Evolutionary conservation across 2,797 vertebrate genomes (phyloP).

Genomic region (Hydrolagus colliei): DNA sequence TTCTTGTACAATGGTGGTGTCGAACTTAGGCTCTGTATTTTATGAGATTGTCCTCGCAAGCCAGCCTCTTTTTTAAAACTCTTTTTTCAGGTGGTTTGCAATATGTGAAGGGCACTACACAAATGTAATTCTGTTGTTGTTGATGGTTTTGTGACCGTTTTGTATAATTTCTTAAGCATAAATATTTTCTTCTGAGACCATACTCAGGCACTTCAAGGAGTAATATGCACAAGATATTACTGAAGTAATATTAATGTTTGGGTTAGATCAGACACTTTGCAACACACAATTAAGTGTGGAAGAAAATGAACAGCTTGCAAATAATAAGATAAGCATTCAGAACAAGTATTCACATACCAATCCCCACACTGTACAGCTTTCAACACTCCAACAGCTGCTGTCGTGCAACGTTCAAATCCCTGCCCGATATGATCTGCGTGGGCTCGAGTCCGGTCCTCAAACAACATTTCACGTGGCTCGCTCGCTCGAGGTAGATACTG

Average conservation of each 20-base stretch:
- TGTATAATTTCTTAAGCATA: too few relatives aligned
- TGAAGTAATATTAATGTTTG: too few relatives aligned
- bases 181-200: too few relatives aligned
- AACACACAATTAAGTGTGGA: too few relatives aligned
- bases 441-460: conserved; percentile 90
- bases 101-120: too few relatives aligned
- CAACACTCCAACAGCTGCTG: conserved; percentile 91
- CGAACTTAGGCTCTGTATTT: not conserved
- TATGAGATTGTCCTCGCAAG: not conserved
- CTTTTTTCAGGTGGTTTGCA: conserved; percentile 16
- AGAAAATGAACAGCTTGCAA: too few relatives aligned
- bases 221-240: too few relatives aligned
- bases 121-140: too few relatives aligned
- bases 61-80: not conserved
- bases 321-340: too few relatives aligned
- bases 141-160: too few relatives aligned
- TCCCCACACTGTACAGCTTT: conserved; percentile 83
- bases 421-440: conserved; percentile 97
- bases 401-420: conserved; percentile 90
- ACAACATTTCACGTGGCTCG: conserved; percentile 92
- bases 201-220: too few relatives aligned
- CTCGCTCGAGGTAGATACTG: conserved; percentile 95
- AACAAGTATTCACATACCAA: conserved; percentile 57
- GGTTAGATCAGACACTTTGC: too few relatives aligned
- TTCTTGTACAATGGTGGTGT: not conserved